phyloP scores from a whole-genome alignment of 2,113 vertebrate species.

The Picathartes gymnocephalus region DNA sequence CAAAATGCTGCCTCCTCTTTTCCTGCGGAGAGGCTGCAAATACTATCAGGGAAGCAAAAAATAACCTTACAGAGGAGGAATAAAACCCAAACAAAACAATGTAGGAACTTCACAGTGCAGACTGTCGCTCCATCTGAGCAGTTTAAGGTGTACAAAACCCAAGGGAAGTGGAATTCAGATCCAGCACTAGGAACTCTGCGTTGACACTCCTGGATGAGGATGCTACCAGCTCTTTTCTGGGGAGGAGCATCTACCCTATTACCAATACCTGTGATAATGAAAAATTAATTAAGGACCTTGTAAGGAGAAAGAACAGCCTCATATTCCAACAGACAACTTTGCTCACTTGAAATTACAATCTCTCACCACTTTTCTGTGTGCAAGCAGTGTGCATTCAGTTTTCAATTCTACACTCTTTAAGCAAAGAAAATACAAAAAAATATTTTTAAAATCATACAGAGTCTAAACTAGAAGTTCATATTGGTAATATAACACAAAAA shows the following conservation, averaged over 20 bases:
- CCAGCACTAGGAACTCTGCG: not conserved
- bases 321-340: not conserved
- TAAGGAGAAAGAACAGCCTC: not conserved
- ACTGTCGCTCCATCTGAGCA: rapidly evolving
- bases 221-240: not conserved
- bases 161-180: not conserved
- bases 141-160: not conserved
- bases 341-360: not conserved
- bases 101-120: not conserved
- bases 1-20: not conserved
- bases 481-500: not conserved
- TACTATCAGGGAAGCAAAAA: not conserved
- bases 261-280: not conserved
- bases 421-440: not conserved
- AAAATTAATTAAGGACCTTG: not conserved
- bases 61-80: not conserved
- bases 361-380: not conserved
- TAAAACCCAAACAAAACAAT: not conserved
- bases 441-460: not conserved
- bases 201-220: not conserved
- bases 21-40: not conserved
- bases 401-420: not conserved
- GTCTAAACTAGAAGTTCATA: not conserved
- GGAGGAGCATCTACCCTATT: not conserved
- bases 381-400: not conserved